Evolutionary conservation across 2,113 vertebrate genomes (phyloP).

Genomic region (Synodontis membranacea): DNA sequence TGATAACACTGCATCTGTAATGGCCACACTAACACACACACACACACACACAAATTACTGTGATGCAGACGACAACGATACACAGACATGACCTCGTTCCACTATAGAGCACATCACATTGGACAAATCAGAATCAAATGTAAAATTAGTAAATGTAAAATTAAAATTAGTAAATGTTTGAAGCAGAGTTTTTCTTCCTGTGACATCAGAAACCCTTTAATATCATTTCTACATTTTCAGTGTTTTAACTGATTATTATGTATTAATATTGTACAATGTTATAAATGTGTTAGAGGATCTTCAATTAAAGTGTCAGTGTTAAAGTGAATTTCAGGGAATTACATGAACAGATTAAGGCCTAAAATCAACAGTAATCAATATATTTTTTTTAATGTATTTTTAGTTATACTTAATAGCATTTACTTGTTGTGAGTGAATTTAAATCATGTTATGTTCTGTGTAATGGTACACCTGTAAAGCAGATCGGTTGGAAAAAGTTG

Average conservation of each 20-base stretch:
- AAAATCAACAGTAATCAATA: not conserved
- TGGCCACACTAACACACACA: constrained; percentile 49
- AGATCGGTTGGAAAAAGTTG: no score
- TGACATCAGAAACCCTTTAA: not conserved
- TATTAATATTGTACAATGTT: not conserved
- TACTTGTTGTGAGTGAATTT: not conserved
- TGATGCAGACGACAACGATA: not conserved
- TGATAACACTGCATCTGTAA: constrained; percentile 64
- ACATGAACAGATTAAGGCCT: not conserved
- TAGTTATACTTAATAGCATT: not conserved
- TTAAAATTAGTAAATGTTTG: not conserved
- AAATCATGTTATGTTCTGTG: no score
- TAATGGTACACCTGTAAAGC: no score
- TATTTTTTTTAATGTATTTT: not conserved
- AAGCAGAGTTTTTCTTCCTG: not conserved
- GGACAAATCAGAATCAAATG: no score
- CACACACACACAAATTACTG: constrained; percentile 15
- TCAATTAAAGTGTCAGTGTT: not conserved
- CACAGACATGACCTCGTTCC: not conserved
- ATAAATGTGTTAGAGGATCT: not conserved
- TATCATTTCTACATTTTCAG: not conserved
- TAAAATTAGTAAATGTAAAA: not conserved
- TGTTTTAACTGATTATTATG: not conserved
- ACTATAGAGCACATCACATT: not conserved
- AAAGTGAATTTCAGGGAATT: not conserved